Conservation (phyloP, 92 coral and sea anemone genomes). For the Paramuricea clavata region DNA sequence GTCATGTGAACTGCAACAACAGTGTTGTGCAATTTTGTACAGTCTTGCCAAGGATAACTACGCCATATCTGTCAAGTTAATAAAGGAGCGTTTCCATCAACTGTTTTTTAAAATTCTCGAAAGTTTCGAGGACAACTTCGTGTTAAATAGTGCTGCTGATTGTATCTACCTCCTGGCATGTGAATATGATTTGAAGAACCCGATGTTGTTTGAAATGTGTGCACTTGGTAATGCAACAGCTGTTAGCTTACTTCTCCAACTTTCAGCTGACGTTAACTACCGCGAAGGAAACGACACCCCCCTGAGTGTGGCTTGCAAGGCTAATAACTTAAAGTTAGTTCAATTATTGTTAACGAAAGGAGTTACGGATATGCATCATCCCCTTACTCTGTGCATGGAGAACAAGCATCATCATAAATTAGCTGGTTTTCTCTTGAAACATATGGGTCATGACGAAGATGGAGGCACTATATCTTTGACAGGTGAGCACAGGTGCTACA, state of each 20-base stretch:
- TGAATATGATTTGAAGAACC: constrained; percentile 76
- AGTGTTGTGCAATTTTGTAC: constrained; percentile 84
- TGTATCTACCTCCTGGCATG: constrained; percentile 88
- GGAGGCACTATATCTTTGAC: constrained; percentile 92
- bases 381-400: constrained; percentile 85
- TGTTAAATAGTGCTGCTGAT: constrained; percentile 75
- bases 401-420: constrained; percentile 72
- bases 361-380: constrained; percentile 86
- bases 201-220: constrained; percentile 86
- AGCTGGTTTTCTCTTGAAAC: constrained; percentile 90
- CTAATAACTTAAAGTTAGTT: constrained; percentile 83
- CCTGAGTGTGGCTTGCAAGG: constrained; percentile 86
- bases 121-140: constrained; percentile 67
- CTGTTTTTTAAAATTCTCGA: constrained; percentile 82
- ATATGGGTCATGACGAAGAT: constrained; percentile 92
- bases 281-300: constrained; percentile 88
- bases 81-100: constrained; percentile 82
- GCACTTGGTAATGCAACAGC: constrained; percentile 84
- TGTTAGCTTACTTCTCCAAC: constrained; percentile 81
- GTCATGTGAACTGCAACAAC: constrained; percentile 77
- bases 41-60: constrained; percentile 77
- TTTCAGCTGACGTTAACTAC: constrained; percentile 94
- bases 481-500: constrained; percentile 17
- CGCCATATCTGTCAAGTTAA: constrained; percentile 56
- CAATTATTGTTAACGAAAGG: constrained; percentile 84